A percentile compares a stretch with the other conserved stretches of the same genome.
Evolutionary conservation across 2,888 invertebrate species (phyloP).

Genomic region (Zhuqinia jingwanae): DNA sequence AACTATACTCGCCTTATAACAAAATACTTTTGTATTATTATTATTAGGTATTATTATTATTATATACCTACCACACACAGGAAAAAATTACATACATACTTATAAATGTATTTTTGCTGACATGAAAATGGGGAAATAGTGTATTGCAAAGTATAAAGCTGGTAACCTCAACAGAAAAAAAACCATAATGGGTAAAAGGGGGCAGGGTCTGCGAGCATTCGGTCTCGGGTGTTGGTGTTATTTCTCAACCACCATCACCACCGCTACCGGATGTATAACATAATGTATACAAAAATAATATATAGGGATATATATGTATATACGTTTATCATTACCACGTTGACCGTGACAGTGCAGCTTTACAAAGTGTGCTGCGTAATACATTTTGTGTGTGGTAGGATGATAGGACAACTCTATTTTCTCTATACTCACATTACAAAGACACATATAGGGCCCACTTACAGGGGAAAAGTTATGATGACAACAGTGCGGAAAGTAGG

Average conservation of each 20-base stretch:
- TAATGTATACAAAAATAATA: conserved; percentile 34
- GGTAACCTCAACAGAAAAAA: conserved; percentile 18
- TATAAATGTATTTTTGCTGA: neutral
- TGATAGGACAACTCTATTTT: conserved; percentile 33
- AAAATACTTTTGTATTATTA: no score
- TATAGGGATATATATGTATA: no score
- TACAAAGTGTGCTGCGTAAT: conserved; percentile 30
- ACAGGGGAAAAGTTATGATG: conserved; percentile 27
- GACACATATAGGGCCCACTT: neutral
- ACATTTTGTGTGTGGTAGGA: neutral
- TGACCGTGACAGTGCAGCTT: conserved; percentile 56
- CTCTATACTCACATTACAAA: neutral
- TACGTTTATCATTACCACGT: conserved; percentile 59
- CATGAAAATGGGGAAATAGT: neutral
- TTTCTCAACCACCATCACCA: conserved; percentile 16
- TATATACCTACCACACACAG: no score
- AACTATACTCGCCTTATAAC: no score
- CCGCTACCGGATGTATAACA: no score
- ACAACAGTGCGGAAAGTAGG: neutral
- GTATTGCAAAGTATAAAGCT: neutral
- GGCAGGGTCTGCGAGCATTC: neutral
- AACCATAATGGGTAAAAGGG: neutral
- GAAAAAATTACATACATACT: conserved; percentile 14
- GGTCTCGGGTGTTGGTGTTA: neutral
- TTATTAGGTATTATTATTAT: no score